Base-by-base conservation (phyloP, 2,113 vertebrate genomes). In the Cathartes aura region DNA sequence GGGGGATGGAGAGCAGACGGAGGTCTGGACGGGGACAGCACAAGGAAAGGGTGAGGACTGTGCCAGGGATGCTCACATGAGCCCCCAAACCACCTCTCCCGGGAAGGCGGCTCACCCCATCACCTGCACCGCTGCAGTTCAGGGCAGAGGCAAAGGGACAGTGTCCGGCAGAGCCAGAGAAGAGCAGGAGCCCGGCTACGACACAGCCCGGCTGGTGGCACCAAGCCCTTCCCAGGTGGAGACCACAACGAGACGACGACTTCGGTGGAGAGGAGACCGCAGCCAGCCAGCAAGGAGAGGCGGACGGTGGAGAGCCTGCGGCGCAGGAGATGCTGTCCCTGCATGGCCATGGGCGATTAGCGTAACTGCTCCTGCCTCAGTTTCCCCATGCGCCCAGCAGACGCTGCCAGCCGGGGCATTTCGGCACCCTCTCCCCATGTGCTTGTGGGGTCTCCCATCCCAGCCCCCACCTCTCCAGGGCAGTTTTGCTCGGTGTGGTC, bases 271-370 rank as follows among this genome's bases (percentile, higher is more conserved):
- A 52, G 53, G 59, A 88, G 72, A 43, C 74, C 10, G 4, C 81
- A 40, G 80, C 14, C 56, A 8, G 3, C 9, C 1, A 0, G 26
- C 0, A 22, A 78, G 82, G 59, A 12, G n/a, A 42, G 26, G 17
- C 0, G 29, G 45, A 55, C 1, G 2, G 30, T 1, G 3, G 27
- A 55, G 68, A 64, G n/a, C 27, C 66, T 6, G 56, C 0, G 2
- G 38, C 0, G 4, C 23, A 36, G 67, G 85, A 90, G 55, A 8
- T 6, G 47, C 64, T 15, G 7, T 4, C 70, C 78, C 70, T 29
- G 64, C 27, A 3, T 0, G 1, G 80, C 71, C 79, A 6, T 0
- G 29, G 56, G 60, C 0, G 1, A 40, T 1, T 1, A 34, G 23
- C 12, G 29, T 11, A 36, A 64, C 58, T 3, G 0, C 52, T 90